A percentile compares a stretch with the other conserved stretches of the same genome.
phyloP scores from a whole-genome alignment of 37 sponge, comb jelly and placozoan genomes.

The Spongilla lacustris region DNA sequence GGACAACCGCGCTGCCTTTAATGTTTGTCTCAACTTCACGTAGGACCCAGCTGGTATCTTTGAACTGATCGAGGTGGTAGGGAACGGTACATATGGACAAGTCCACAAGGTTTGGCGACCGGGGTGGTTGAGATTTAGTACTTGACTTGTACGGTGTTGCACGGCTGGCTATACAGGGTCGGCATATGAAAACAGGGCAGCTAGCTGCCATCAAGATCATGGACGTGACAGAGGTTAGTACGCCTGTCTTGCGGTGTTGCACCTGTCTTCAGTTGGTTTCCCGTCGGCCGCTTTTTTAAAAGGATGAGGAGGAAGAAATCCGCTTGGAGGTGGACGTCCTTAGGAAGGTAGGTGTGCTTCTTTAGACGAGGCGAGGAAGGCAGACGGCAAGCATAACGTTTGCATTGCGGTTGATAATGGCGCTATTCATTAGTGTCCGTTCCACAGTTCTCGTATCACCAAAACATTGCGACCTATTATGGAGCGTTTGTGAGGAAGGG shows the following conservation, averaged over 20 bases:
- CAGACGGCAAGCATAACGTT: not conserved
- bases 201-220: constrained; percentile 97
- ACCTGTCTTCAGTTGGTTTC: not conserved
- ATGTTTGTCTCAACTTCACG: not conserved
- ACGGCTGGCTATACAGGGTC: constrained; percentile 32
- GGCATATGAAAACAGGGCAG: constrained; percentile 86
- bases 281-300: not conserved
- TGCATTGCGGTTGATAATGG: not conserved
- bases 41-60: constrained; percentile 52
- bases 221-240: constrained; percentile 93
- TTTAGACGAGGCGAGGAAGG: not conserved
- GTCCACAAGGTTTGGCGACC: constrained; percentile 81
- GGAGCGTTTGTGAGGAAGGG: constrained; percentile 95
- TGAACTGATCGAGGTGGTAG: constrained; percentile 93
- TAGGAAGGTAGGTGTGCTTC: constrained; percentile 69
- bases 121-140: not conserved
- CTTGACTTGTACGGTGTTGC: not conserved
- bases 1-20: not conserved
- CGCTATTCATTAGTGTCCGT: constrained; percentile 7
- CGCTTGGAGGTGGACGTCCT: constrained; percentile 93
- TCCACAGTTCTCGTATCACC: constrained; percentile 88
- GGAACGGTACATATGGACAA: constrained; percentile 97
- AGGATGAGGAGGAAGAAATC: constrained; percentile 99
- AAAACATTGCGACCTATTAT: constrained; percentile 97
- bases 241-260: not conserved